phyloP scores from a whole-genome alignment of 2,797 vertebrate species.

The Muscicapa comitata region DNA sequence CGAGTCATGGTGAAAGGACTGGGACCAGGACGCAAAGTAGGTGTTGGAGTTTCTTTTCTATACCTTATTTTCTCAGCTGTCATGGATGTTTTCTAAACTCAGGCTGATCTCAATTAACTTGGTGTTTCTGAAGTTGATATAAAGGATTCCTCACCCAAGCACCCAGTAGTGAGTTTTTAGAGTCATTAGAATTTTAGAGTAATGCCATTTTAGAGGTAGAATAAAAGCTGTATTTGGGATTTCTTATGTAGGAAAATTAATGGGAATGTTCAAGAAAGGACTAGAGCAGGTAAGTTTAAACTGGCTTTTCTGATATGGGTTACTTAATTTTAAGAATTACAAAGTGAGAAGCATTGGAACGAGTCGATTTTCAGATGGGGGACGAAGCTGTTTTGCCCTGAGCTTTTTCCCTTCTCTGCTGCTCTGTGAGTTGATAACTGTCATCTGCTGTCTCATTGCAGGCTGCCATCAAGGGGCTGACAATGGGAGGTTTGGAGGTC shows the following conservation, averaged over 20 bases:
- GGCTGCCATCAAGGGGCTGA: conserved; percentile 92
- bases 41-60: conserved; percentile 22
- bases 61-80: neutral
- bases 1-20: conserved; percentile 91
- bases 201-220: neutral
- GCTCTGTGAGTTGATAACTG: neutral
- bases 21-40: conserved; percentile 90
- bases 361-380: neutral
- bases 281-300: neutral
- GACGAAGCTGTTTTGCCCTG: neutral
- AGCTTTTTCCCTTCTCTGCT: neutral
- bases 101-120: neutral
- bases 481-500: conserved; percentile 91
- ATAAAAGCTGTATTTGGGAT: neutral
- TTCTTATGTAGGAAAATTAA: neutral
- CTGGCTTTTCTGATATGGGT: neutral
- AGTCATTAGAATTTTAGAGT: neutral
- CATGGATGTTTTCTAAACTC: neutral
- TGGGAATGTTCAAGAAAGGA: neutral
- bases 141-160: neutral
- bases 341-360: neutral
- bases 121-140: neutral
- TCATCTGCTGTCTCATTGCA: conserved; percentile 54
- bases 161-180: neutral
- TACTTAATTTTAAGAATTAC: neutral